These are phyloP conservation scores for Drosophila paulistorum DNA, from an alignment of 1,140 invertebrate species.

Conservation along the genomic window DNA sequence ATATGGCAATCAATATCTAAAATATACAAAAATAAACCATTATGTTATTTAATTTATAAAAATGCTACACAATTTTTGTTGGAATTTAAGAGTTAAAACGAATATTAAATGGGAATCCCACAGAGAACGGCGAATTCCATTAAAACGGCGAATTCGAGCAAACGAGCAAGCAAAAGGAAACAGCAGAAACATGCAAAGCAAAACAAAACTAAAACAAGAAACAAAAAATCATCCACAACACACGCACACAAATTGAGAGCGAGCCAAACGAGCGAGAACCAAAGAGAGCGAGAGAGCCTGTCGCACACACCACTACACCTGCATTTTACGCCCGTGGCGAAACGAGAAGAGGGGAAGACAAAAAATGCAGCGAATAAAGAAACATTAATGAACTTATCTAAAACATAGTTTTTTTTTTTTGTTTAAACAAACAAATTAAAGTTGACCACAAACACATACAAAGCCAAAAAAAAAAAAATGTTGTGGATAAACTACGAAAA, in stretches of 20 bases:
- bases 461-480: not conserved
- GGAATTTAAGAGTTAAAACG: too few species aligned
- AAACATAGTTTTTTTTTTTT: not conserved
- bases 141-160: not conserved
- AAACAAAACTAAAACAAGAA: conserved; percentile 77
- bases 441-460: not conserved
- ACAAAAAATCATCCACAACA: conserved; percentile 36
- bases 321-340: conserved; percentile 42
- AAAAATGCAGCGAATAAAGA: conserved; percentile 46
- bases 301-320: conserved; percentile 63
- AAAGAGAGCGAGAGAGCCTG: conserved; percentile 35
- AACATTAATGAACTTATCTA: conserved; percentile 13
- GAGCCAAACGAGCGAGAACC: conserved; percentile 23
- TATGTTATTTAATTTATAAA: too few species aligned
- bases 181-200: conserved; percentile 72
- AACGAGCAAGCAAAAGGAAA: conserved; percentile 35
- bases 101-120: too few species aligned
- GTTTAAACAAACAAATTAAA: conserved; percentile 3
- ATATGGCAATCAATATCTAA: conserved; percentile 50
- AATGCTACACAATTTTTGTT: too few species aligned
- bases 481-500: too few species aligned
- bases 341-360: conserved; percentile 30
- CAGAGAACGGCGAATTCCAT: too few species aligned
- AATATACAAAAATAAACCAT: conserved; percentile 19
- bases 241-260: conserved; percentile 44